Conservation (phyloP, 2,888 invertebrate species). For the Caenorhabditis sp. region DNA sequence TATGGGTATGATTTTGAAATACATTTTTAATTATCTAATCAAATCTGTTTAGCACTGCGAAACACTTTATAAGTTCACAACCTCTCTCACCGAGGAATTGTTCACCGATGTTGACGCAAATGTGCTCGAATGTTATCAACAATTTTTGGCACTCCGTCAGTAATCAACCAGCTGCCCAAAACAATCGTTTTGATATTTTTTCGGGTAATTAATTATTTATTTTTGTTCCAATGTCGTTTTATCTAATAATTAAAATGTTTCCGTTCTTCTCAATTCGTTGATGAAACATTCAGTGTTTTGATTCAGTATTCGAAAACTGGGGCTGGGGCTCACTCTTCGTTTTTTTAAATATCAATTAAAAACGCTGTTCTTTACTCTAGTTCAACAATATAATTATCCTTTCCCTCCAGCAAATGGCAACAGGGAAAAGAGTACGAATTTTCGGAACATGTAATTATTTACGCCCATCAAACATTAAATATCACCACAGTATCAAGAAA, state of each 20-base stretch:
- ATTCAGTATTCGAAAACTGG: background rate
- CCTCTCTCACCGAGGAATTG: constrained; percentile 89
- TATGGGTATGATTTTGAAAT: constrained; percentile 71
- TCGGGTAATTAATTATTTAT: too few relatives aligned
- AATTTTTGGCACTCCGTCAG: constrained; percentile 84
- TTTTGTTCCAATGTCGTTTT: too few relatives aligned
- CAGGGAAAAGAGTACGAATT: too few relatives aligned
- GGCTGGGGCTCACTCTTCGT: background rate
- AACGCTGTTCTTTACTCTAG: background rate
- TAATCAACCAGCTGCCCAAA: background rate
- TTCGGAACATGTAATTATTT: too few relatives aligned
- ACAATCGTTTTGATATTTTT: too few relatives aligned
- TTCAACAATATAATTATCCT: background rate
- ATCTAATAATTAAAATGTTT: background rate
- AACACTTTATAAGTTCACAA: constrained; percentile 94
- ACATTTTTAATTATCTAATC: too few relatives aligned
- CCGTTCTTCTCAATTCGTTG: background rate
- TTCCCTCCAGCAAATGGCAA: too few relatives aligned
- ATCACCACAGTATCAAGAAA: background rate
- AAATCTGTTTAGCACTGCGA: constrained; percentile 89
- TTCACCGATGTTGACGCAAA: constrained; percentile 94
- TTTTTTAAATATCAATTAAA: background rate
- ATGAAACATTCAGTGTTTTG: background rate
- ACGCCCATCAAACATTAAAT: background rate
- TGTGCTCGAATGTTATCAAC: constrained; percentile 94